Base-by-base conservation (phyloP, 2,113 vertebrate species). In the Regulus satrapa region DNA sequence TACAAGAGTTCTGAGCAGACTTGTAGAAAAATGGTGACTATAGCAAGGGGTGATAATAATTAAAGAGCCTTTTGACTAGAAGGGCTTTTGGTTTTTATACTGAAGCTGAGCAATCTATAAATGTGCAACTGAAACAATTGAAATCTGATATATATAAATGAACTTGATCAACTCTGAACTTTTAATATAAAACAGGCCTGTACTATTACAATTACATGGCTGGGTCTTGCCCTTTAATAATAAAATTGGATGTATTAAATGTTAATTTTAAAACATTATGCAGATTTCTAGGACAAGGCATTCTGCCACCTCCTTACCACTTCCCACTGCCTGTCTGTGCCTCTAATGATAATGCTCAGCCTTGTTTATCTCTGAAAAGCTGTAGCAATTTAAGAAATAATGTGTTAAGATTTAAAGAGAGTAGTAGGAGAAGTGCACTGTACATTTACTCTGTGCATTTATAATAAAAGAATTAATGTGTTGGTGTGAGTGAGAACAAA, bases 271-370 rank as follows among this genome's bases (percentile, higher is more conserved):
- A 83, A 96, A 80, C 74, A 77, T 72, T 64, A 91, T 56, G 71
- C 89, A 58, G 51, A 86, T 93, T 93, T 93, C 72, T 93, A 72
- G 93, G 93, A 96, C 88, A 71, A 85, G 85, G 79, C 93, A 94
- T 94, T 96, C 89, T 96, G 75, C 90, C 93, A 90, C 82, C 89
- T 95, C 78, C 55, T 96, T 96, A 77, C 85, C 88, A 68, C 88
- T 88, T 96, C 92, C 92, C 72, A 90, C 88, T 86, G 78, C 90
- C 63, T 94, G 71, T 95, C 93, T 95, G 74, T 95, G 88, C 48
- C 38, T 95, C 82, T 95, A 90, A 85, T 95, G 91, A 79, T 89
- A 94, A 92, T 85, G 77, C 63, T 77, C 8, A 86, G 55, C 32
- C 55, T 94, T 94, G 75, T 95, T 95, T 93, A 77, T 90, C 55